Percentiles rank a stretch among this genome's conserved stretches.
phyloP scores from a whole-genome alignment of 2,797 vertebrate species.

The Pangasius djambal region DNA sequence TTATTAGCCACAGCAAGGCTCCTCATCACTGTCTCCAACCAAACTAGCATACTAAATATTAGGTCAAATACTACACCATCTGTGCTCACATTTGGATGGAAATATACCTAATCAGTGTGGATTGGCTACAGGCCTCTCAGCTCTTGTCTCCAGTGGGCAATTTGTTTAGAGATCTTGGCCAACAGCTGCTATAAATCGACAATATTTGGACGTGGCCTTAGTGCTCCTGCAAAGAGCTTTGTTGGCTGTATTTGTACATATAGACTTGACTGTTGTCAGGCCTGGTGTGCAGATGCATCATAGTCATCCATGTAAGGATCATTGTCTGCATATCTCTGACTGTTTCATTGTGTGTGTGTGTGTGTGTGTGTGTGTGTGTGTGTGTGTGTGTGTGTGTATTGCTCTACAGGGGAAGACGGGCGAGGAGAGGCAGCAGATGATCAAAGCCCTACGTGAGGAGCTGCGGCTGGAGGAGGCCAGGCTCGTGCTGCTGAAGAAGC shows the following conservation, averaged over 20 bases:
- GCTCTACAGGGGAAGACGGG: constrained; percentile 78
- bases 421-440: constrained; percentile 85
- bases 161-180: constrained; percentile 19
- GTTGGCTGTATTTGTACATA: not conserved
- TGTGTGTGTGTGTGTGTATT: constrained; percentile 38
- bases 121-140: constrained; percentile 16
- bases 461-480: constrained; percentile 84
- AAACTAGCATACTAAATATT: constrained; percentile 17
- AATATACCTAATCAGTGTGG: constrained; percentile 25
- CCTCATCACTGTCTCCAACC: not conserved
- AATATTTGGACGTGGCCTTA: constrained; percentile 19
- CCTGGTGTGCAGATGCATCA: constrained; percentile 4
- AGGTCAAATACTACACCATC: constrained; percentile 31
- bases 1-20: not conserved
- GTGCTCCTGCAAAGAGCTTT: not conserved
- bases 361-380: constrained; percentile 37
- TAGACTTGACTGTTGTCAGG: not conserved
- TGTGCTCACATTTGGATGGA: constrained; percentile 34
- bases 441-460: constrained; percentile 85
- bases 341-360: constrained; percentile 23
- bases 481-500: constrained; percentile 85
- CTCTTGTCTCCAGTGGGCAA: constrained; percentile 30
- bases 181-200: constrained; percentile 19
- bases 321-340: constrained; percentile 17
- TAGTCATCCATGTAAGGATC: constrained; percentile 43